These are phyloP conservation scores for Eupeodes luniger DNA, from an alignment of 2,888 invertebrate species.

Conservation along the genomic window DNA sequence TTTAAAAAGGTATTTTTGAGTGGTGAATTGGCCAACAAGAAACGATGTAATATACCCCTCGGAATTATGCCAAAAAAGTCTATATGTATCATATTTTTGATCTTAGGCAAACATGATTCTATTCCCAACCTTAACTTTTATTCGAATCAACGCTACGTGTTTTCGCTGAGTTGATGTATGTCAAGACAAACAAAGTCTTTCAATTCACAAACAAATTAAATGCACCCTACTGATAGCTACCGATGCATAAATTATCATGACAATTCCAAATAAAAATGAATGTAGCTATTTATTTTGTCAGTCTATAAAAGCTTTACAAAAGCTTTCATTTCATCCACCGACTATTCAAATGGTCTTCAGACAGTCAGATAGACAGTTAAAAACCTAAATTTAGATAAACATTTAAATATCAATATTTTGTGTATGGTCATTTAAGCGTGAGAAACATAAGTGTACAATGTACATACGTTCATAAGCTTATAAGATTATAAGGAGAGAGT, in stretches of 20 bases:
- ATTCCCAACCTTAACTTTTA: too few species aligned
- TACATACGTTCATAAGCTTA: too few species aligned
- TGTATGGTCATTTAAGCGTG: conserved; percentile 27
- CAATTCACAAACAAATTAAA: not conserved
- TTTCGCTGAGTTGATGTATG: too few species aligned
- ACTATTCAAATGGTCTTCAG: conserved; percentile 37
- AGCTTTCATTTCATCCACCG: conserved; percentile 37
- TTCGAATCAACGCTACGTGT: too few species aligned
- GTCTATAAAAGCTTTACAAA: conserved; percentile 45
- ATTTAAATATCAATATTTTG: conserved; percentile 49
- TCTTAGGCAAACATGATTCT: too few species aligned
- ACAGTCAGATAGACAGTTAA: not conserved
- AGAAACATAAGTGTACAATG: conserved; percentile 2
- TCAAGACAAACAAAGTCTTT: too few species aligned
- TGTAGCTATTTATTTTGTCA: not conserved
- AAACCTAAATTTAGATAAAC: conserved; percentile 56
- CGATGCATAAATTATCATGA: not conserved
- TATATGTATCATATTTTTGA: too few species aligned
- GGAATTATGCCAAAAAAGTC: too few species aligned
- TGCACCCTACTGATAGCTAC: conserved; percentile 20
- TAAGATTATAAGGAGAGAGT: conserved; percentile 2
- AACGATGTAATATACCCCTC: too few species aligned
- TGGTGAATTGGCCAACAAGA: too few species aligned
- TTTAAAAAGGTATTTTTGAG: too few species aligned
- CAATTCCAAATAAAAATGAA: conserved; percentile 3